Evolutionary conservation across 2,797 vertebrate species (phyloP), one percentile per base, ranked within the genome.

Genomic region (Helostoma temminkii): DNA sequence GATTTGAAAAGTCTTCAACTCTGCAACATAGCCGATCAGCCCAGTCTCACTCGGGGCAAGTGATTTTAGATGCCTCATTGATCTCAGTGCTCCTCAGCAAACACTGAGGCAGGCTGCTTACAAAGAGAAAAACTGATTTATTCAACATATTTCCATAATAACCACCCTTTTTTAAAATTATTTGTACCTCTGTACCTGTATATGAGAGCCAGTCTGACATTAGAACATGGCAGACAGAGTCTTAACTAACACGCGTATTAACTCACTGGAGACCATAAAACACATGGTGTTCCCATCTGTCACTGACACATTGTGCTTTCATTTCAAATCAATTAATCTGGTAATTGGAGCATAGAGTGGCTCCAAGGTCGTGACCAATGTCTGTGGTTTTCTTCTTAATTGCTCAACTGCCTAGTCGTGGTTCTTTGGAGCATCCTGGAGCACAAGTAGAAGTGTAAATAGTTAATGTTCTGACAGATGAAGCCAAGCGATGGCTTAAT

Each of bases 201-300:
- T 18, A 11, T 15, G n/a, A 19, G 16, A 28, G 24, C 25, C 58
- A 49, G 59, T 54, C 9, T 59, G n/a, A n/a, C 11, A 64, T 36
- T 46, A 63, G 16, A 46, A 42, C 3, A 34, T 32, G 7, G 12
- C 50, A 45, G 55, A 49, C 54, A 43, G 50, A 57, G 22, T 64
- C 72, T 75, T 80, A 74, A 78, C 78, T 43, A 78, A 72, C 37
- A 43, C 21, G 26, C 74, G 61, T 64, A 64, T 71, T 50, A 76
- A 47, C 43, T 61, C 52, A 59, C 49, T 43, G 50, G 67, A 67
- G 60, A 60, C 34, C 46, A 45, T 18, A 10, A 6, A 19, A 71
- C 84, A 67, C 56, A 74, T 67, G 57, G 36, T 12, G 47, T 56
- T 21, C 18, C 49, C 30, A 26, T 71, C 70, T 78, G 71, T 58